A percentile compares a stretch with the other conserved stretches of the same genome.
These are phyloP conservation scores for Albula goreensis DNA, from an alignment of 2,113 vertebrate species.

Conservation along the genomic window DNA sequence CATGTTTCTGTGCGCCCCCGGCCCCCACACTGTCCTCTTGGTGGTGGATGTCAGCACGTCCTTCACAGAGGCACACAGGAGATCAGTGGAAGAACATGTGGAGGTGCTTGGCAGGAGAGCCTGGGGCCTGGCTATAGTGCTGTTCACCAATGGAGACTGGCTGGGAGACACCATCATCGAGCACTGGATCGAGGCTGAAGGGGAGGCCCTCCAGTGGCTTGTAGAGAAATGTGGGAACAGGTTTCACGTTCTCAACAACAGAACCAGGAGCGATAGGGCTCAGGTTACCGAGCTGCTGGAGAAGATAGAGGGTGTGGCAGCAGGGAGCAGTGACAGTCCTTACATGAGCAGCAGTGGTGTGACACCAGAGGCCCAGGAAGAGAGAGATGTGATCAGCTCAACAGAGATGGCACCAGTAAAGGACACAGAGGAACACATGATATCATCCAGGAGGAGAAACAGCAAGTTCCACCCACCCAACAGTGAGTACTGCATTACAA, in stretches of 20 bases:
- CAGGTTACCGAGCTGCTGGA: constrained; percentile 48
- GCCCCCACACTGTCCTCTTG: constrained; percentile 47
- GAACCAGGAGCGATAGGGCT: constrained; percentile 4
- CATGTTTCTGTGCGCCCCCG: constrained; percentile 20
- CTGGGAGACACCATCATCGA: constrained; percentile 40
- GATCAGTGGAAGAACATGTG: constrained; percentile 41
- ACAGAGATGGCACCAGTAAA: too few relatives aligned
- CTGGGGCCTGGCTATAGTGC: constrained; percentile 48
- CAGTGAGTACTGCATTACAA: too few relatives aligned
- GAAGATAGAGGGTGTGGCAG: constrained; percentile 48
- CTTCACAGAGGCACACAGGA: constrained; percentile 37
- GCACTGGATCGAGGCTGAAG: constrained; percentile 31
- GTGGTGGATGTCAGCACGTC: constrained; percentile 37
- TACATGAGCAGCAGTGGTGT: neutral
- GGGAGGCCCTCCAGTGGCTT: constrained; percentile 44
- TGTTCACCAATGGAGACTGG: constrained; percentile 53
- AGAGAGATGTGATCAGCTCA: neutral
- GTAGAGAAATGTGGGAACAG: constrained; percentile 42
- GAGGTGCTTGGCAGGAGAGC: constrained; percentile 46
- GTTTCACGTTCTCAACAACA: constrained; percentile 39
- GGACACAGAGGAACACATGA: too few relatives aligned
- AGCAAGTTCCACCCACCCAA: too few relatives aligned
- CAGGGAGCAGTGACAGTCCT: neutral
- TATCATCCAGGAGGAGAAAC: too few relatives aligned
- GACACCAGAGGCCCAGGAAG: neutral